A percentile compares a stretch with the other conserved stretches of the same genome.
Conservation (phyloP, 2,888 invertebrate genomes). For the Temnothorax ravouxi region DNA sequence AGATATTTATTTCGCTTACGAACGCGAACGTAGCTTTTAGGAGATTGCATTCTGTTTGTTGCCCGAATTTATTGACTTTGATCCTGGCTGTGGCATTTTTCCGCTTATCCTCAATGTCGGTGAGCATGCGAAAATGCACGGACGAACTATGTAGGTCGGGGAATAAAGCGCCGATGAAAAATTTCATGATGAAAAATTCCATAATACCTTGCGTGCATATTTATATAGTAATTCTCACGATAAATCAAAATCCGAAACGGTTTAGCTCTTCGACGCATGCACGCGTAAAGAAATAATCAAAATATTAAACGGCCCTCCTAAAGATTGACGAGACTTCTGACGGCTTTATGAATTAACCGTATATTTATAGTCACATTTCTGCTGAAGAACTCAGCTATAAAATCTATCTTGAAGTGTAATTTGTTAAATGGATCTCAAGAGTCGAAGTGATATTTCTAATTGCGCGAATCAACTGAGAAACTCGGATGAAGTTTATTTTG, state of each 20-base stretch:
- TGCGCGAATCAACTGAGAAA: not conserved
- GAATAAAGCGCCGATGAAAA: constrained; percentile 19
- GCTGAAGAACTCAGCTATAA: not conserved
- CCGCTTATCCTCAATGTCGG: constrained; percentile 41
- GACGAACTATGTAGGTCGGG: no score
- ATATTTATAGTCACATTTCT: constrained; percentile 20
- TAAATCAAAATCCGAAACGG: constrained; percentile 6
- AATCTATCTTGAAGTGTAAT: not conserved
- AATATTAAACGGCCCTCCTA: not conserved
- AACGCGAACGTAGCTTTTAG: constrained; percentile 52
- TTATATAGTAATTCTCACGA: constrained; percentile 27
- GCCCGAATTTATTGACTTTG: constrained; percentile 52
- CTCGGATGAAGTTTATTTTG: not conserved
- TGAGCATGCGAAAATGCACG: not conserved
- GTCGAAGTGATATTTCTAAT: not conserved
- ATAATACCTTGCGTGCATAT: constrained; percentile 13
- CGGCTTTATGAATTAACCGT: not conserved
- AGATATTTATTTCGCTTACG: constrained; percentile 38
- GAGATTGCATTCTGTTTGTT: constrained; percentile 56
- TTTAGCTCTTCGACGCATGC: not conserved
- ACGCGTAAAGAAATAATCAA: not conserved
- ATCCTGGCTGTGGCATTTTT: constrained; percentile 47
- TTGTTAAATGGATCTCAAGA: constrained; percentile 5
- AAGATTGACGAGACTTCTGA: not conserved
- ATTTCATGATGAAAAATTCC: constrained; percentile 28